A percentile compares a stretch with the other conserved stretches of the same genome.
phyloP scores from a whole-genome alignment of 2,113 vertebrate species.

The Corvus moneduloides region DNA sequence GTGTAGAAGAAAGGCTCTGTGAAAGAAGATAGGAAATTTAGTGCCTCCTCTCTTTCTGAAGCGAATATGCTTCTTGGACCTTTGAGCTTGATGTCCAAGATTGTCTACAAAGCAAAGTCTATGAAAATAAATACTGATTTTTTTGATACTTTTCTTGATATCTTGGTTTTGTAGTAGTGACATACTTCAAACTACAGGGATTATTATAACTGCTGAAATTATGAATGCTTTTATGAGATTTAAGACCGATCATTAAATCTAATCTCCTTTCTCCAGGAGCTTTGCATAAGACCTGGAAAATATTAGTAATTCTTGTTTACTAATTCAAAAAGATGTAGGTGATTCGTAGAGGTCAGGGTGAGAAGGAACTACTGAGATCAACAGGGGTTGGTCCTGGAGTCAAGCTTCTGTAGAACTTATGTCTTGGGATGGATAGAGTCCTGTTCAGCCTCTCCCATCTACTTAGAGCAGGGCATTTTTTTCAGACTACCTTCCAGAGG shows the following conservation, averaged over 20 bases:
- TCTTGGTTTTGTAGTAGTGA: not conserved
- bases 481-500: not conserved
- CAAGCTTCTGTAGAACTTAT: not conserved
- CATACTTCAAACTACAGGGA: not conserved
- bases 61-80: not conserved
- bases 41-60: not conserved
- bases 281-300: not conserved
- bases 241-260: not conserved
- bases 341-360: not conserved
- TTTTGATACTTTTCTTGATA: not conserved
- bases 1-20: not conserved
- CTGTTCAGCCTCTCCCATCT: not conserved
- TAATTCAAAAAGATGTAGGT: not conserved
- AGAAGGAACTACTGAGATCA: not conserved
- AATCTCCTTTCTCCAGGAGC: not conserved
- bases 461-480: not conserved
- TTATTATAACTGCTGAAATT: not conserved
- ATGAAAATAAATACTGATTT: not conserved
- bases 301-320: not conserved
- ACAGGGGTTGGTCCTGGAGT: rapidly evolving
- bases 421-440: not conserved
- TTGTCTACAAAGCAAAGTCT: not conserved
- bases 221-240: not conserved
- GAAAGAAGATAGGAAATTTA: not conserved
- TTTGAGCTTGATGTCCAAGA: not conserved